A percentile compares a stretch with the other conserved stretches of the same genome.
phyloP scores from a whole-genome alignment of 2,113 vertebrate species.

The Nothobranchius kuhntae region DNA sequence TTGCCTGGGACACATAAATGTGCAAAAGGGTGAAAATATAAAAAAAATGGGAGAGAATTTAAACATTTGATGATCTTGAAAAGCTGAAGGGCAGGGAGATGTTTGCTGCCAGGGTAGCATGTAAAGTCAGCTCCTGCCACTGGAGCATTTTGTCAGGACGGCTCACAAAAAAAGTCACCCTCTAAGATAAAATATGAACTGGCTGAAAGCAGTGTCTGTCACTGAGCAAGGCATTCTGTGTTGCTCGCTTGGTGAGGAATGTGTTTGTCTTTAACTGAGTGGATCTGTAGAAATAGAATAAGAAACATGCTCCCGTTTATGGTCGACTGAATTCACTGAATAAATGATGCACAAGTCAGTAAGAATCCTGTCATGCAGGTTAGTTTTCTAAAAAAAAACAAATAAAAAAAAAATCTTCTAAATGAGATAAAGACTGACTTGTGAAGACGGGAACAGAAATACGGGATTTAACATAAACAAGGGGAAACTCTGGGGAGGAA shows the following conservation, averaged over 20 bases:
- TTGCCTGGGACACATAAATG: conserved; percentile 45
- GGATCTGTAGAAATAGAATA: no score
- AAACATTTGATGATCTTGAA: conserved; percentile 26
- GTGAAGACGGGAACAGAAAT: no score
- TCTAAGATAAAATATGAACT: conserved; percentile 1
- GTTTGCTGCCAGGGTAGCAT: conserved; percentile 17
- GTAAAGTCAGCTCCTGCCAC: conserved; percentile 17
- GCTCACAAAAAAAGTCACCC: not conserved
- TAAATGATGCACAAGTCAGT: not conserved
- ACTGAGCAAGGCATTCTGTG: not conserved
- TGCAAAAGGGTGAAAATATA: conserved; percentile 26
- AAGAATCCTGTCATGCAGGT: not conserved
- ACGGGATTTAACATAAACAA: no score
- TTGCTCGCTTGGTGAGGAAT: not conserved
- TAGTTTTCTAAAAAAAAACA: no score
- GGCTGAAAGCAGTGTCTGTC: conserved; percentile 9
- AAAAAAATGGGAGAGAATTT: conserved; percentile 16
- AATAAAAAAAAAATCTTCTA: no score
- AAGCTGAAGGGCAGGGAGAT: conserved; percentile 13
- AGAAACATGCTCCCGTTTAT: no score
- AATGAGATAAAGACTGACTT: no score
- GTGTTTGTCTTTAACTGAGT: not conserved
- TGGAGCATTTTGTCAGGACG: not conserved
- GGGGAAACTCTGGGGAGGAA: no score
- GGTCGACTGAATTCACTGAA: not conserved